Evolutionary conservation across 2,113 vertebrate genomes (phyloP), one percentile per base, ranked within the genome.

Genomic region (Leptodactylus fuscus): DNA sequence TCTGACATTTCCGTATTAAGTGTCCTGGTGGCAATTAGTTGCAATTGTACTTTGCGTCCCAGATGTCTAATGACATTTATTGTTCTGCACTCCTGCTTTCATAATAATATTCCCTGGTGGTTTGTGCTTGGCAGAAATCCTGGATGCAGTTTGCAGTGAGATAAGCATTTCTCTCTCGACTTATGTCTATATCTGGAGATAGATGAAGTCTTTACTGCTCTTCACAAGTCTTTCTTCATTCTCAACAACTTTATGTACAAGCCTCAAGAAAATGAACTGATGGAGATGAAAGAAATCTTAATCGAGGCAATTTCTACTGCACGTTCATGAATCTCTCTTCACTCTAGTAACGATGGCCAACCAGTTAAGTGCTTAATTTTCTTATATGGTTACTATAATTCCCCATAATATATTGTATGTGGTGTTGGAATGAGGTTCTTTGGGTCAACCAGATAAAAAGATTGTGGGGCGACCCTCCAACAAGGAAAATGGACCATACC

Each of bases 31-130:
- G 27, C 62, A 67, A 69, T 69, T 69, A 69, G 32, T 20, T 20
- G 32, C 8, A 36, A 20, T 69, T 69, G 34, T 38, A 38, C 65
- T 22, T 22, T 20, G 65, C 38, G 65, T 69, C 65, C 65, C 65
- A 22, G 65, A 69, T 69, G 65, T 69, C 32, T 69, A 22, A 36
- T 69, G 65, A 7, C 65, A 22, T 69, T 36, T 38, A 69, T 69
- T 69, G 65, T 69, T 38, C 65, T 36, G 65, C 65, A 69, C 65
- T 20, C 7, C 4, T 36, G 65, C 65, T 69, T 69, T 69, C 5
- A 36, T 38, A 38, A 38, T 34, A 38, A 69, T 69, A 69, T 69
- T 69, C 65, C 65, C 65, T 11, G 34, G 65, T 69, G 65, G 65
- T 9, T 20, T 11, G 18, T 69, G 18, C 65, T 69, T 69, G 65